These are phyloP conservation scores for Corydoras maculifer DNA, from an alignment of 2,113 vertebrate genomes.

Conservation along the genomic window DNA sequence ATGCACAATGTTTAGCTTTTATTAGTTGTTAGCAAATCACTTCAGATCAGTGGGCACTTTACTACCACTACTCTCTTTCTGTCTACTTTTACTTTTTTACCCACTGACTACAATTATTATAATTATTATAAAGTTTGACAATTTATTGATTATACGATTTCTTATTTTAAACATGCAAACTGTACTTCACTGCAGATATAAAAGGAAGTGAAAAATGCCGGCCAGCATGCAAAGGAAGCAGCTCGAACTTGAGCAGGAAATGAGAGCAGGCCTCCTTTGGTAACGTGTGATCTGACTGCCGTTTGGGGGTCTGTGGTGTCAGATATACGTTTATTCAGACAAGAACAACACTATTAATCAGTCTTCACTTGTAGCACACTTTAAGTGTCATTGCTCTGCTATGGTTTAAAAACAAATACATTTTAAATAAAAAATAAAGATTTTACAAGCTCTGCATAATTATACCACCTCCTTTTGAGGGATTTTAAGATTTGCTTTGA, in stretches of 20 bases:
- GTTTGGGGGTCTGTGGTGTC: background rate
- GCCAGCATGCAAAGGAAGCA: constrained; percentile 26
- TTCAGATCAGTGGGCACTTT: too few relatives aligned
- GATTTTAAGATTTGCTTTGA: too few relatives aligned
- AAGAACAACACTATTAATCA: background rate
- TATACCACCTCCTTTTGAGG: too few relatives aligned
- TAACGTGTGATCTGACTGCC: constrained; percentile 9
- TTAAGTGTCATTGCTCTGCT: too few relatives aligned
- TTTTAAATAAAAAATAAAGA: too few relatives aligned
- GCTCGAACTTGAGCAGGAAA: constrained; percentile 27
- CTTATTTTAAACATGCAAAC: background rate
- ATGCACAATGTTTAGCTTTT: too few relatives aligned
- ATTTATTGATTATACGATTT: constrained; percentile 16
- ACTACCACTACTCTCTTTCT: too few relatives aligned
- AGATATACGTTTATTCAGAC: background rate
- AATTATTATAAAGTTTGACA: background rate
- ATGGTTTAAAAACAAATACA: too few relatives aligned
- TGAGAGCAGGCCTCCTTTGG: constrained; percentile 6
- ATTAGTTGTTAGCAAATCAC: too few relatives aligned
- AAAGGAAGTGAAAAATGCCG: constrained; percentile 37
- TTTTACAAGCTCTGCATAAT: too few relatives aligned
- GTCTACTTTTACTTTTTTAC: too few relatives aligned
- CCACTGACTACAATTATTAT: background rate
- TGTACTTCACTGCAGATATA: constrained; percentile 9
- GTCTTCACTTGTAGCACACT: too few relatives aligned